Base-by-base conservation (phyloP, 2,797 vertebrate genomes). In the Synaphobranchus kaupii region DNA sequence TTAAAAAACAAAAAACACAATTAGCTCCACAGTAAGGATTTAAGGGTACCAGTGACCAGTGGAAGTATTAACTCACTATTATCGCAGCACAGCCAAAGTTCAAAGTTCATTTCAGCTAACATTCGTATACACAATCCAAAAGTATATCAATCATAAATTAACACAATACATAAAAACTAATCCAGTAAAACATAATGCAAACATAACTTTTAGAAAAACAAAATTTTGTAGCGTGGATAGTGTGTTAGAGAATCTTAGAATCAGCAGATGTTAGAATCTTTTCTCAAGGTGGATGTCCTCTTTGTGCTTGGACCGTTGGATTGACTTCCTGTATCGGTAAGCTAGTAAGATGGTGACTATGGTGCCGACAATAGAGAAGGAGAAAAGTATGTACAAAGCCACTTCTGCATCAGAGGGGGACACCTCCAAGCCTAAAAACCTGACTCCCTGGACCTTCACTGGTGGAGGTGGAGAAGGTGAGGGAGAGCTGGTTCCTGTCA, bases 401-500 rank as follows among this genome's bases (percentile, higher is more conserved):
- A 87, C 90, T 85, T 93, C 92, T 9, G 94, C 95, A 13, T 93
- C 91, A 0, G 7, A 0, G 34, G 39, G 2, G 0, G 93, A 92
- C 13, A 96, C 93, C 10, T 48, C 82, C 92, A 94, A 86, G 0
- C 95, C 94, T 80, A 96, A 90, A 90, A 96, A 95, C 0, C 17
- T 87, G 84, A 95, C 92, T 25, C 2, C 47, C 0, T 3, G 88
- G 44, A 28, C 15, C 34, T 47, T 34, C 50, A 66, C 25, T 31
- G 84, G 31, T 3, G 60, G 17, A 31, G 34, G 60, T 5, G 80
- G 87, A 20, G 76, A n/a, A 8, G 81, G 28, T 58, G 68, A 87
- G 80, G 63, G 10, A 0, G 93, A 91, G 22, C 85, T 66, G 8
- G 96, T 93, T 80, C 68, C 90, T 92, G 92, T 83, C 52, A 88